phyloP scores from a whole-genome alignment of 2,113 vertebrate species.

The Ageneiosus marmoratus region DNA sequence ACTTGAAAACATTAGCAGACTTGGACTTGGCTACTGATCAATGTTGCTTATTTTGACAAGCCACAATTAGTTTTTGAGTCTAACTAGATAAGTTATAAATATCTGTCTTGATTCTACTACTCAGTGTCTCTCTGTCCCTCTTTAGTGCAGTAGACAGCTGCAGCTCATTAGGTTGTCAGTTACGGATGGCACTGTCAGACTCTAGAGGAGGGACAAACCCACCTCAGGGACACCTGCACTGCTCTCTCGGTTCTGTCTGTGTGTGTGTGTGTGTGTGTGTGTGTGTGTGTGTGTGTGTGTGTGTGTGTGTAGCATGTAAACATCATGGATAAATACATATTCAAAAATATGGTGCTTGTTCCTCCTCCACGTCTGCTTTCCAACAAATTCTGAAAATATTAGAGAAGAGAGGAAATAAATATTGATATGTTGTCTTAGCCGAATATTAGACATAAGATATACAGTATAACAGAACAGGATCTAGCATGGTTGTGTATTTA shows the following conservation, averaged over 20 bases:
- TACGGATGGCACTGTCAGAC: slow-evolving; percentile 28
- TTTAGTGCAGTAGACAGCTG: slow-evolving; percentile 35
- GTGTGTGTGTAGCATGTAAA: slow-evolving; percentile 6
- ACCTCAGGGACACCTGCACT: slow-evolving; percentile 32
- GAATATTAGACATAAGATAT: not conserved
- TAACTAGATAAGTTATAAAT: slow-evolving; percentile 19
- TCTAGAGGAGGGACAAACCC: slow-evolving; percentile 25
- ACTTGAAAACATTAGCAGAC: not conserved
- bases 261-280: not conserved
- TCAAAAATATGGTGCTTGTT: slow-evolving; percentile 17
- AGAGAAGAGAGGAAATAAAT: not conserved
- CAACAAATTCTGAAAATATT: not conserved
- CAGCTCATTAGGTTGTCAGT: slow-evolving; percentile 36
- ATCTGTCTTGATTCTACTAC: slow-evolving; percentile 19
- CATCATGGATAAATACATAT: slow-evolving; percentile 8
- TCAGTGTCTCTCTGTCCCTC: slow-evolving; percentile 12
- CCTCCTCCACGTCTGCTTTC: slow-evolving; percentile 5
- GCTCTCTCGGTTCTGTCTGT: not conserved
- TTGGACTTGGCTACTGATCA: not conserved
- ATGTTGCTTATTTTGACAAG: slow-evolving; percentile 8
- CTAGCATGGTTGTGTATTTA: not conserved
- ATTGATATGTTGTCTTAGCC: not conserved
- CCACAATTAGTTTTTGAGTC: not conserved
- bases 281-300: slow-evolving; percentile 16
- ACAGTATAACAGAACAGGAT: not conserved